A percentile compares a stretch with the other conserved stretches of the same genome.
Evolutionary conservation across 2,797 vertebrate genomes (phyloP).

Genomic region (Bryconaethiops microstoma): DNA sequence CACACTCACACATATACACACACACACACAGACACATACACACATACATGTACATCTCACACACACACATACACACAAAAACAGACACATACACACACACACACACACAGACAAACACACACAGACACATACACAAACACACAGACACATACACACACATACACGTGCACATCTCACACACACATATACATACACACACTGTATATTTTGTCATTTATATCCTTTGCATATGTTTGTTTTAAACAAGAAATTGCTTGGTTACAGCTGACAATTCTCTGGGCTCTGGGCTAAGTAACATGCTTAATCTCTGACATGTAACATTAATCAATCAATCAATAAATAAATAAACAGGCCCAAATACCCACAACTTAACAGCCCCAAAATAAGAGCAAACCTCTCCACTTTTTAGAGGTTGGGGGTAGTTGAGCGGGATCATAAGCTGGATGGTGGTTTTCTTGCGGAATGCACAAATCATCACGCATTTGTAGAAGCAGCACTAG

Average conservation of each 20-base stretch:
- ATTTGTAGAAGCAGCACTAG: background rate
- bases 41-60: too few relatives aligned
- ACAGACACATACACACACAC: too few relatives aligned
- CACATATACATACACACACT: too few relatives aligned
- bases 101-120: background rate
- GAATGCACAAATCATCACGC: background rate
- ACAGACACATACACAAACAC: background rate
- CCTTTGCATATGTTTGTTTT: background rate
- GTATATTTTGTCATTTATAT: too few relatives aligned
- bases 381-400: conserved; percentile 2
- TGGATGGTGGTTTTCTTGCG: background rate
- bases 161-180: too few relatives aligned
- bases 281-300: background rate
- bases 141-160: too few relatives aligned
- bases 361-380: conserved; percentile 6
- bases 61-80: too few relatives aligned
- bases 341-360: background rate
- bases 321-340: background rate
- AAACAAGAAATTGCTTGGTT: background rate
- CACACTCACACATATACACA: too few relatives aligned
- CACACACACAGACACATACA: too few relatives aligned
- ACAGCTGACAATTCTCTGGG: background rate
- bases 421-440: background rate
- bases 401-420: background rate
- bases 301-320: background rate